A percentile compares a stretch with the other conserved stretches of the same genome.
phyloP scores from a whole-genome alignment of 2,888 invertebrate species.

The Anorthoa munda region DNA sequence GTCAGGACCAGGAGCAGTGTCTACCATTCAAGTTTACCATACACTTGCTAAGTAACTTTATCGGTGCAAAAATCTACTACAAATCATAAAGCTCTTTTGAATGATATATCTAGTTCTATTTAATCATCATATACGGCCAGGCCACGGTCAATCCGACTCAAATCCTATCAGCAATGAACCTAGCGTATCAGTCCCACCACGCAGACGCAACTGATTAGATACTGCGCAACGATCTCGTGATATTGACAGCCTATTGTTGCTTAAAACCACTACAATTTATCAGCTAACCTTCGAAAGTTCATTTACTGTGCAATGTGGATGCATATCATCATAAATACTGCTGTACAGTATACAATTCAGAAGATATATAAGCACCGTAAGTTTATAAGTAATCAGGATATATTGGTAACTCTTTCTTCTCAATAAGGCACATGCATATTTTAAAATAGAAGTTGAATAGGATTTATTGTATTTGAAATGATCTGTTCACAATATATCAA shows the following conservation, averaged over 20 bases:
- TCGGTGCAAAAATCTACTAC: neutral
- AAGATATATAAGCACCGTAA: too few relatives aligned
- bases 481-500: too few relatives aligned
- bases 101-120: neutral
- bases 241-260: slow-evolving; percentile 33
- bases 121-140: neutral
- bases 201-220: slow-evolving; percentile 44
- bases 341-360: too few relatives aligned
- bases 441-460: too few relatives aligned
- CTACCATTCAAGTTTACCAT: neutral
- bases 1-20: neutral
- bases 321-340: neutral
- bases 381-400: too few relatives aligned
- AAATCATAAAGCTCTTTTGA: too few relatives aligned
- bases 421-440: too few relatives aligned
- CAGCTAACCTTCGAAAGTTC: slow-evolving; percentile 34
- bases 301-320: slow-evolving; percentile 20
- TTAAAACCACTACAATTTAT: slow-evolving; percentile 29
- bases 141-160: slow-evolving; percentile 5
- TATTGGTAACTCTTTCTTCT: too few relatives aligned
- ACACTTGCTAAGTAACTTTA: neutral
- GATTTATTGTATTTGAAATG: too few relatives aligned
- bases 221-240: slow-evolving; percentile 34
- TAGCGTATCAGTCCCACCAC: slow-evolving; percentile 27
- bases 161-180: slow-evolving; percentile 50